Base-by-base conservation (phyloP, 1,140 invertebrate species). In the Chrysomallon squamiferum region DNA sequence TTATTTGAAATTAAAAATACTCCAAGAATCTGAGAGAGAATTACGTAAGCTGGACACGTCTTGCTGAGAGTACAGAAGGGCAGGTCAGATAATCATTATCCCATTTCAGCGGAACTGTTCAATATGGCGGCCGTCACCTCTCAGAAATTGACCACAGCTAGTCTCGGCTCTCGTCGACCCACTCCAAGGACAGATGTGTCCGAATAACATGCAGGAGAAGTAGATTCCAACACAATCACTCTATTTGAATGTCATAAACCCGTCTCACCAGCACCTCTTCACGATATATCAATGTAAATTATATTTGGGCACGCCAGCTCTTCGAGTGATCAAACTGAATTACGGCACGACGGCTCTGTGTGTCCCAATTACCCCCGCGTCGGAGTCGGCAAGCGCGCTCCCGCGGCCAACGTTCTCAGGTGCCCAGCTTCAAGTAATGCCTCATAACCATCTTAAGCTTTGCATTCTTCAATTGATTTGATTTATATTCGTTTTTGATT, bases 261-360 rank as follows among this genome's bases (percentile, higher is more conserved):
- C 29, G 49, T 22, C 59, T 30, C 50, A 22, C 33, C 29, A 35
- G 54, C 25, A 35, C 25, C 47, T 27, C 47, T 41, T 32, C 49
- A 62, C 65, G 62, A 67, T 67, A 67, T 67, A 67, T 67, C 65
- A 62, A 49, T 60, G 65, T 62, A 67, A 67, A 67, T 67, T 67
- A 67, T 67, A 67, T 67, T 67, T 61, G 38, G 38, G 52, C 18
- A 56, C 50, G 60, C 57, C 59, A 57, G 61, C 65, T 67, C 25
- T 35, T 35, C 52, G 35, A 63, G 45, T 56, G 45, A 52, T 52
- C 61, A 30, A n/a, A 38, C 20, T 45, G 50, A 52, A 56, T 33
- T 54, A 38, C 25, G 25, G 45, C 49, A 25, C 47, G 30, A 27
- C n/a, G 47, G 9, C 33, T 49, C 22, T 47, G 33, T n/a, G 22